Percentiles rank a stretch among this genome's conserved stretches.
Evolutionary conservation across 2,113 vertebrate genomes (phyloP).

Genomic region (Prinia subflava): DNA sequence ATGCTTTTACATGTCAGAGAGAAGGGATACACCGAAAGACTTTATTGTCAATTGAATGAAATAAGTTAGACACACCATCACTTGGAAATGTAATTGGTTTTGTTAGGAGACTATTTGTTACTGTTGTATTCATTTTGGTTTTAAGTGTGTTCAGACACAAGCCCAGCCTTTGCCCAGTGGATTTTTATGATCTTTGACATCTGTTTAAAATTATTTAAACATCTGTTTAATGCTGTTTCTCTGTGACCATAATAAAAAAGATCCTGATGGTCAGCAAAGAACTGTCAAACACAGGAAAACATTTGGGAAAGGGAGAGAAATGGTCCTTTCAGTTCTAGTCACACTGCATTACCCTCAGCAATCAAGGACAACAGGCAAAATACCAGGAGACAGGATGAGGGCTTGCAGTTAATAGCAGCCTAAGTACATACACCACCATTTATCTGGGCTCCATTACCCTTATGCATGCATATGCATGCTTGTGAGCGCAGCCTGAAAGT

Average conservation of each 20-base stretch:
- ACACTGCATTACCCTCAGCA: conserved; percentile 6
- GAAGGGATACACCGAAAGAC: neutral
- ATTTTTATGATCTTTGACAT: conserved; percentile 35
- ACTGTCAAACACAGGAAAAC: conserved; percentile 16
- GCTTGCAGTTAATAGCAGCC: conserved; percentile 22
- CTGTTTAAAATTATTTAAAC: conserved; percentile 48
- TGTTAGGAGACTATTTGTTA: conserved; percentile 2
- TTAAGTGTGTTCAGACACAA: neutral
- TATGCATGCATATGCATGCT: neutral
- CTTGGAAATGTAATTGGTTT: neutral
- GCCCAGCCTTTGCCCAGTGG: neutral
- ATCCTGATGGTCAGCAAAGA: neutral
- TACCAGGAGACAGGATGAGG: conserved; percentile 38
- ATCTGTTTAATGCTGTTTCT: conserved; percentile 20
- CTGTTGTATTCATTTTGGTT: neutral
- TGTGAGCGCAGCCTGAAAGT: neutral
- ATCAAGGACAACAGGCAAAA: neutral
- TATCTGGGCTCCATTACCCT: neutral
- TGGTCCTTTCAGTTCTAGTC: neutral
- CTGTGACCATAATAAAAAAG: conserved; percentile 19
- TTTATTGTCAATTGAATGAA: neutral
- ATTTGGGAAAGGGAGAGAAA: neutral
- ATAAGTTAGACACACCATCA: neutral
- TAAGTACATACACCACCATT: neutral
- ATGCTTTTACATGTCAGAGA: neutral